Evolutionary conservation across 2,797 vertebrate genomes (phyloP), one percentile per base, ranked within the genome.

Genomic region (Tenualosa ilisha): DNA sequence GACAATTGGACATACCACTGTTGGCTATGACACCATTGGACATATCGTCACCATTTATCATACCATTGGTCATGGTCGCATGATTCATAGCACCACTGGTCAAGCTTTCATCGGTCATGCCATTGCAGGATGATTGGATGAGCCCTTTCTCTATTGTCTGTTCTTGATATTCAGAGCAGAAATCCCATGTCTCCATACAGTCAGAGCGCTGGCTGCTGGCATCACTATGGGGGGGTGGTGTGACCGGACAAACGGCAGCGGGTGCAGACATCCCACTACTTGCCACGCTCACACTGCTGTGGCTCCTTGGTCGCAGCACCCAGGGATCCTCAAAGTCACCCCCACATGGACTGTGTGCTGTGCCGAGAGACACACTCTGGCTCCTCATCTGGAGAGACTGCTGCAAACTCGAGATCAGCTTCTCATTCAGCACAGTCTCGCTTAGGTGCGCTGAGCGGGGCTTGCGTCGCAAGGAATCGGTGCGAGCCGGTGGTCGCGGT

Each of bases 401-500:
- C 86, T 96, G 95, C 0, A 96, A 94, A 0, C 94, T 95, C 43
- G 96, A 95, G 53, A 96, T 96, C 40, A 96, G 92, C 31, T 91
- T 94, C 89, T 96, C 96, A 31, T 94, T 96, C 59, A 96, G 94
- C 72, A 95, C 90, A 81, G 95, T 94, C 11, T 94, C 94, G 1
- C 92, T 94, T 0, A 94, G 89, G 84, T 94, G 94, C 82, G 91
- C 92, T 61, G 86, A 93, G 5, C 95, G 96, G 5, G 94, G 92
- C 17, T 94, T 83, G 63, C 96, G 95, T 85, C 94, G 94, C 83
- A 99, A 95, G 0, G 98, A 99, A 89, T 98, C 97, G 0, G 94
- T 97, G 86, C 98, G 96, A 3, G 94, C 88, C 0, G 98, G 98
- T 0, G 97, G 98, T 9, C 94, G 93, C 0, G 98, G 98, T 0